Conservation (phyloP, 2,797 vertebrate species). For the Sebastolobus altivelis region DNA sequence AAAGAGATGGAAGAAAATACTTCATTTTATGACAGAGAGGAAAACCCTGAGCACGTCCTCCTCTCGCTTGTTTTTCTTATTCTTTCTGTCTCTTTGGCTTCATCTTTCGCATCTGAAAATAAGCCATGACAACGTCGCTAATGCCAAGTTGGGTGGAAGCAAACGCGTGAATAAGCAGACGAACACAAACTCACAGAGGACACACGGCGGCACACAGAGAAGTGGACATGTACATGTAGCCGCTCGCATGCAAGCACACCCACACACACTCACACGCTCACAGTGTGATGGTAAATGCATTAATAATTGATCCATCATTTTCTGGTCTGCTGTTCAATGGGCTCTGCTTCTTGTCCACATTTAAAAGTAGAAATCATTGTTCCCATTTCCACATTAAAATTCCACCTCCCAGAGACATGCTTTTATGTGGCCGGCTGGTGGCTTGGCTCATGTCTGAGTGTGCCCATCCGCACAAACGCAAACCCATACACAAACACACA, state of each 20-base stretch:
- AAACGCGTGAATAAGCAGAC: slow-evolving; percentile 75
- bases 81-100: slow-evolving; percentile 14
- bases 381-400: slow-evolving; percentile 86
- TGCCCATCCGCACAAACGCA: slow-evolving; percentile 79
- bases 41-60: slow-evolving; percentile 21
- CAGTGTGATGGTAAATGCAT: slow-evolving; percentile 78
- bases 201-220: slow-evolving; percentile 66
- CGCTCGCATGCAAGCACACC: slow-evolving; percentile 48
- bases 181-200: slow-evolving; percentile 68
- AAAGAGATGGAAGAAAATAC: slow-evolving; percentile 40
- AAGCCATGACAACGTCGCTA: slow-evolving; percentile 38
- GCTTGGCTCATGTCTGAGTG: slow-evolving; percentile 83
- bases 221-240: slow-evolving; percentile 57
- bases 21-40: slow-evolving; percentile 32
- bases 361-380: slow-evolving; percentile 86
- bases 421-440: slow-evolving; percentile 85
- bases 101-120: slow-evolving; percentile 45
- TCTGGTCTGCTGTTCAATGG: slow-evolving; percentile 74
- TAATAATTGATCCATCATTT: slow-evolving; percentile 86
- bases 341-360: slow-evolving; percentile 80
- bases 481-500: slow-evolving; percentile 61
- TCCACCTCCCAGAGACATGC: slow-evolving; percentile 79
- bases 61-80: slow-evolving; percentile 10
- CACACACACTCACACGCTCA: slow-evolving; percentile 36
- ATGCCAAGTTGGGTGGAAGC: slow-evolving; percentile 70